Percentiles rank a stretch among this genome's conserved stretches.
These are phyloP conservation scores for Tribolium castaneum DNA, from an alignment of 1,140 invertebrate species.

Conservation along the genomic window DNA sequence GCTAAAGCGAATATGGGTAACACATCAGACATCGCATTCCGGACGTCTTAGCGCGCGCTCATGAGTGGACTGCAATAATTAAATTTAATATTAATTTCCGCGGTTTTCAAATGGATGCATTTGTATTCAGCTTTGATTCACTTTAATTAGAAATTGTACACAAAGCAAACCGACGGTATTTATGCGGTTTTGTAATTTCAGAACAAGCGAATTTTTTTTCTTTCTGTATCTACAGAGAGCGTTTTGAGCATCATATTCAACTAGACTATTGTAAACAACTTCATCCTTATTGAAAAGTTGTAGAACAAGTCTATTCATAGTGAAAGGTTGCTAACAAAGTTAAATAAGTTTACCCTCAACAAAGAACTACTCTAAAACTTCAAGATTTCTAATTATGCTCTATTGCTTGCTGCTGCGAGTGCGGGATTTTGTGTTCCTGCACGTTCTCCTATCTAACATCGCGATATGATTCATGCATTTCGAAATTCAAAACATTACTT, in stretches of 20 bases:
- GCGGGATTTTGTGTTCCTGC: not conserved
- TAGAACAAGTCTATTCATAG: not conserved
- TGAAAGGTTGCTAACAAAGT: not conserved
- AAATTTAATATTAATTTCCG: not conserved
- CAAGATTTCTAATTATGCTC: not conserved
- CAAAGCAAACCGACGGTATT: not conserved
- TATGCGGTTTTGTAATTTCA: not conserved
- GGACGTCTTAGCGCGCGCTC: not conserved
- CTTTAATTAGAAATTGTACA: not conserved
- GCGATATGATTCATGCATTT: not conserved
- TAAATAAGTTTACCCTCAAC: not conserved
- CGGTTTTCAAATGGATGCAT: not conserved
- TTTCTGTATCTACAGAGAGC: not conserved
- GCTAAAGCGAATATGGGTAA: too few species aligned
- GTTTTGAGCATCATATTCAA: not conserved
- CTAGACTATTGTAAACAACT: slow-evolving; percentile 1
- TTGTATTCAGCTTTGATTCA: not conserved
- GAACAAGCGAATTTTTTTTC: not conserved
- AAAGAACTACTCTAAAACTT: not conserved
- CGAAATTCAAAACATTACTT: not conserved
- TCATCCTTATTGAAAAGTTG: not conserved
- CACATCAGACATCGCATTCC: too few species aligned
- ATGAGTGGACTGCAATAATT: not conserved
- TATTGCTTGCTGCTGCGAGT: not conserved
- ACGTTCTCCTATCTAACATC: not conserved